phyloP scores from a whole-genome alignment of 2,113 vertebrate species.

The Urocynchramus pylzowi region DNA sequence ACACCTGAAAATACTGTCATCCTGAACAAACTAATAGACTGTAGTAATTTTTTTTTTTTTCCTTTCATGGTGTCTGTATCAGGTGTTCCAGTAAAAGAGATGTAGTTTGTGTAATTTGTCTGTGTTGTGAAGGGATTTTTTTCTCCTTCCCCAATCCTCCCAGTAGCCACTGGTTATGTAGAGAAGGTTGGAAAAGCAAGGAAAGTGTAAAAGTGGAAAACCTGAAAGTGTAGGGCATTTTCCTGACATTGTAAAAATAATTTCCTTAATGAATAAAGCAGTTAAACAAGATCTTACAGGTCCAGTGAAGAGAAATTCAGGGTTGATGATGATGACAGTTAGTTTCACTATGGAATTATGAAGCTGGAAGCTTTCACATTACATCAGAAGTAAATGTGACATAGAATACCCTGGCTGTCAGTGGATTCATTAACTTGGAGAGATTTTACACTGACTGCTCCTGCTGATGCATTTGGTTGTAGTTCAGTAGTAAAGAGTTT shows the following conservation, averaged over 20 bases:
- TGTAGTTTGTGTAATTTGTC: background rate
- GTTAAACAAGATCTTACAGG: background rate
- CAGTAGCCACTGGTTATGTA: background rate
- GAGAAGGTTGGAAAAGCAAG: background rate
- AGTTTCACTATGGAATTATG: background rate
- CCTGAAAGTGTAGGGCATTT: background rate
- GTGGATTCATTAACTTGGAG: background rate
- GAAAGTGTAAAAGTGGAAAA: too few species aligned
- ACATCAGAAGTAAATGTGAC: background rate
- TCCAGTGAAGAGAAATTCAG: background rate
- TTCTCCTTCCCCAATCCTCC: rapidly evolving
- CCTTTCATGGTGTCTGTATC: background rate
- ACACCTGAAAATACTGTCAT: background rate
- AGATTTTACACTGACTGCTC: background rate
- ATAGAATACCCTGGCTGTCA: background rate
- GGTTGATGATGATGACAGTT: background rate
- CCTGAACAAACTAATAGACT: background rate
- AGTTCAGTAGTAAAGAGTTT: background rate
- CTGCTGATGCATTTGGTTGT: background rate
- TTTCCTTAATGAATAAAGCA: background rate
- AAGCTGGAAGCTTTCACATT: background rate
- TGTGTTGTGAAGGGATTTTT: background rate
- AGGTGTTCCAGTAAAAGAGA: background rate
- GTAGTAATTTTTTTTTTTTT: background rate
- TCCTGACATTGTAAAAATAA: background rate